Evolutionary conservation across 2,113 vertebrate species (phyloP).

Genomic region (Corvus cornix): DNA sequence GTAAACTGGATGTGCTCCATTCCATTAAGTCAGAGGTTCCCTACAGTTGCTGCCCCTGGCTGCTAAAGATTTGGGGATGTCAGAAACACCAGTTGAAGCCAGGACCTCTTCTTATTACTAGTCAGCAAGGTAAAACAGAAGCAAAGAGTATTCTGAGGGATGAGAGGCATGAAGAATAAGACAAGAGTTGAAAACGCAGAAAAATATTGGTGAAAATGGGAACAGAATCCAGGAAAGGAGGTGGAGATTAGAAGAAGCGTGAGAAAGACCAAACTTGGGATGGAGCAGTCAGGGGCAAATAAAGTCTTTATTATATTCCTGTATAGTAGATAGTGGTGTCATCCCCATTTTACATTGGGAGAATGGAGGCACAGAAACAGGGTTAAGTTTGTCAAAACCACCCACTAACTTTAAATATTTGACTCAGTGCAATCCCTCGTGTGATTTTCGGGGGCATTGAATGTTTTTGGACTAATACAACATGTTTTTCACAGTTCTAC

Average conservation of each 20-base stretch:
- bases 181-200: neutral
- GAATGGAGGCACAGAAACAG: neutral
- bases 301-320: neutral
- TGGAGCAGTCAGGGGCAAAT: neutral
- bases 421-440: neutral
- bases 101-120: neutral
- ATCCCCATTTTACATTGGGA: neutral
- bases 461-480: neutral
- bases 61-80: neutral
- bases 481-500: neutral
- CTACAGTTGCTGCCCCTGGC: neutral
- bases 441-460: neutral
- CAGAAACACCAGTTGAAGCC: neutral
- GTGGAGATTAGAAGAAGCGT: neutral
- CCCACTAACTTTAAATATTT: neutral
- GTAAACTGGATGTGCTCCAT: neutral
- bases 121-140: neutral
- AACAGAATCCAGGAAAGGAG: neutral
- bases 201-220: neutral
- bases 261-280: neutral
- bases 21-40: neutral
- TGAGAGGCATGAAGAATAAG: neutral
- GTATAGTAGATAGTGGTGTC: neutral
- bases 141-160: neutral
- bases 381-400: neutral